Conservation (phyloP, 64 coral and sea anemone genomes). For the Montipora sp. region DNA sequence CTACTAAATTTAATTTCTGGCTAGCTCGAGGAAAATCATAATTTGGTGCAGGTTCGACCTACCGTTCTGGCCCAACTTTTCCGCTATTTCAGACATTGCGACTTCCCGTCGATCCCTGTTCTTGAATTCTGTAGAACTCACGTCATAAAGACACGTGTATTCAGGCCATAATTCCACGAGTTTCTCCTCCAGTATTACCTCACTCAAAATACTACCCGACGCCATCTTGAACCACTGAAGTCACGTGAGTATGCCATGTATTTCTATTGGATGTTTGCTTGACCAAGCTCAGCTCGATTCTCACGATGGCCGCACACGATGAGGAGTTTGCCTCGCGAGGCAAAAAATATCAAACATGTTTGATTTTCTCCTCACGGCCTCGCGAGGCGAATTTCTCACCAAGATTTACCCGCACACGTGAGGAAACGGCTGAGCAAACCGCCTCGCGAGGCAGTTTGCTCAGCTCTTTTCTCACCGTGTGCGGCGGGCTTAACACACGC, state of each 20-base stretch:
- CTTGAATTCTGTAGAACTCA: conserved; percentile 44
- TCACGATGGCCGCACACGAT: background rate
- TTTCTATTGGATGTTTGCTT: conserved; percentile 16
- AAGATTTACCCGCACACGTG: background rate
- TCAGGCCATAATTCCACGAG: background rate
- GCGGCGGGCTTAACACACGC: no score
- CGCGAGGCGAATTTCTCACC: conserved; percentile 15
- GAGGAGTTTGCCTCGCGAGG: conserved; percentile 20
- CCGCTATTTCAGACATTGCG: conserved; percentile 49
- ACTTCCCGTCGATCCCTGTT: conserved; percentile 54
- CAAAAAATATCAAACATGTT: conserved; percentile 9
- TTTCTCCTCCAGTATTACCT: conserved; percentile 1
- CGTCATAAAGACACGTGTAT: background rate
- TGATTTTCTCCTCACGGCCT: conserved; percentile 6
- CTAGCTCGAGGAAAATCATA: background rate
- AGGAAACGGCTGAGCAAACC: conserved; percentile 1
- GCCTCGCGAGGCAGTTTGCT: background rate
- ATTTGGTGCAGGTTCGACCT: background rate
- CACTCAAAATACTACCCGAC: background rate
- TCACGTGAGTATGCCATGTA: background rate
- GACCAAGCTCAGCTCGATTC: background rate
- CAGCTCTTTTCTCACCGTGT: background rate
- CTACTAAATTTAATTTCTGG: background rate
- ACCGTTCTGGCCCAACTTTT: conserved; percentile 12
- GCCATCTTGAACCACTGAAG: conserved; percentile 23